A percentile compares a stretch with the other conserved stretches of the same genome.
Conservation (phyloP, 2,113 vertebrate genomes). For the Cyanoderma ruficeps region DNA sequence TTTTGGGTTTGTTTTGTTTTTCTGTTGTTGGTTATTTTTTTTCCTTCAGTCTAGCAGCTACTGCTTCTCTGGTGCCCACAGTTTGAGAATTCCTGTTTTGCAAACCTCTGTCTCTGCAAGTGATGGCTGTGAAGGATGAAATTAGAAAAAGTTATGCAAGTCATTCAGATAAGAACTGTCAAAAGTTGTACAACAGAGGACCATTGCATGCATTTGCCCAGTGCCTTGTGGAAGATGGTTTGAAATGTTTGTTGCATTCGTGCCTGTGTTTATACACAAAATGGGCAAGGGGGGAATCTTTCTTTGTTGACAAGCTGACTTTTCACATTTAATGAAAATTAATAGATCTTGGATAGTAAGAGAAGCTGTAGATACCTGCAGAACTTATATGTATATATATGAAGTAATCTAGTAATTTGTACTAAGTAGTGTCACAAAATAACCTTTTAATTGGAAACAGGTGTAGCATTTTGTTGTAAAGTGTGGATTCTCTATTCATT, state of each 20-base stretch:
- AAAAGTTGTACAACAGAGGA: background rate
- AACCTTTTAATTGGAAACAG: conserved; percentile 24
- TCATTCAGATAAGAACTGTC: background rate
- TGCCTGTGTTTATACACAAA: background rate
- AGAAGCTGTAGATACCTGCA: background rate
- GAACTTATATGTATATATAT: background rate
- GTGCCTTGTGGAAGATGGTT: background rate
- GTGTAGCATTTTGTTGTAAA: conserved; percentile 3
- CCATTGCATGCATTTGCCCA: background rate
- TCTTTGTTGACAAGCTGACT: background rate
- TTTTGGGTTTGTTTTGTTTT: no score
- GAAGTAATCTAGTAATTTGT: background rate
- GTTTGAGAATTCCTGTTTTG: background rate
- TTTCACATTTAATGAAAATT: background rate
- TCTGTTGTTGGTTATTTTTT: background rate
- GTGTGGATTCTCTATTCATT: background rate
- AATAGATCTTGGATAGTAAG: background rate
- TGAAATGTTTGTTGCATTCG: background rate
- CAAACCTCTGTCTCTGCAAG: background rate
- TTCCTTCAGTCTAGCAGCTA: background rate
- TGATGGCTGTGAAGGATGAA: background rate
- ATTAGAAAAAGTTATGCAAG: background rate
- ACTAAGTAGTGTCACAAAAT: background rate
- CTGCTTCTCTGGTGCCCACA: background rate
- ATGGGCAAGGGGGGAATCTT: background rate